phyloP scores from a whole-genome alignment of 2,888 invertebrate species.

The Synanthedon tipuliformis region DNA sequence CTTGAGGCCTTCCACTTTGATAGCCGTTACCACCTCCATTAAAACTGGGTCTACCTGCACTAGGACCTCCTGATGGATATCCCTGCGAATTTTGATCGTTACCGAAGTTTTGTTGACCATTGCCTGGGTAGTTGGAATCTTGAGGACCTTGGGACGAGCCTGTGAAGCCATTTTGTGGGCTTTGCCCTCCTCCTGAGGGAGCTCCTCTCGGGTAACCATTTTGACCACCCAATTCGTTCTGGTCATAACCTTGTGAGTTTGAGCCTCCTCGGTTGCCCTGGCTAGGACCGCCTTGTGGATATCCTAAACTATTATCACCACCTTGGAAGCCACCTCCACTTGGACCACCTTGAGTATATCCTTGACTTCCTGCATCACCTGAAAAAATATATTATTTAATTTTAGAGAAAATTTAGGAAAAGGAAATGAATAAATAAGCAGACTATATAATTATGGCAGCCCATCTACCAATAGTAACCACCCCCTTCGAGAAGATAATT shows the following conservation, averaged over 20 bases:
- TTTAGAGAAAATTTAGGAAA: too few species aligned
- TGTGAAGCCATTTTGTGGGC: not conserved
- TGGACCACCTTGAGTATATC: conserved; percentile 13
- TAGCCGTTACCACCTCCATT: conserved; percentile 6
- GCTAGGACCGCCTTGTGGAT: conserved; percentile 15
- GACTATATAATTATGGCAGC: too few species aligned
- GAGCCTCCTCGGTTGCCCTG: conserved; percentile 8
- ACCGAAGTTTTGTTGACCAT: not conserved
- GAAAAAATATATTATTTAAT: not conserved
- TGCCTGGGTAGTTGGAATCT: not conserved
- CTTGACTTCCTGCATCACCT: conserved; percentile 5
- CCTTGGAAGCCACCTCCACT: conserved; percentile 19
- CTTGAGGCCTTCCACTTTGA: conserved; percentile 8
- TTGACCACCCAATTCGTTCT: conserved; percentile 1
- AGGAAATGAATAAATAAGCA: too few species aligned
- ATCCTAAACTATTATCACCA: conserved; percentile 17
- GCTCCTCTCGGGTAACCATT: conserved; percentile 11
- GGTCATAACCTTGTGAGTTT: conserved; percentile 2
- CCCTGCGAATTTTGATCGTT: not conserved
- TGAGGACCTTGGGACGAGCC: not conserved
- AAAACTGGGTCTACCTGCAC: conserved; percentile 7
- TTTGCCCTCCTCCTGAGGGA: conserved; percentile 1
- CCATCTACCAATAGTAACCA: too few species aligned
- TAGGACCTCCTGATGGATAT: conserved; percentile 5
- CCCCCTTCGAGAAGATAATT: too few species aligned